Evolutionary conservation across 1,140 invertebrate species (phyloP).

Genomic region (Neodiprion virginianus): DNA sequence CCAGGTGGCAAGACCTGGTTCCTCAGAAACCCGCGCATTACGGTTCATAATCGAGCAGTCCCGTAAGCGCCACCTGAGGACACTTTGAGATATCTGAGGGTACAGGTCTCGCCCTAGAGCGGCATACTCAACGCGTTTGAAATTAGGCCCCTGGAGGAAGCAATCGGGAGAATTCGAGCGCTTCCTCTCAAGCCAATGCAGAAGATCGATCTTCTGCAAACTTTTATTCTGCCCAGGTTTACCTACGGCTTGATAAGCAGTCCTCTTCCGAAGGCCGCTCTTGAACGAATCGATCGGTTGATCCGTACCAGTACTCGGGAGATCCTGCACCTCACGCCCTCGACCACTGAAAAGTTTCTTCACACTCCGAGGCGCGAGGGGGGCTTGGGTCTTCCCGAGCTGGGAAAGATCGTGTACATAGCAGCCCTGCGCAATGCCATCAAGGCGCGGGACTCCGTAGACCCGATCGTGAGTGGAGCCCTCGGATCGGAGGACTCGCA

Average conservation of each 20-base stretch:
- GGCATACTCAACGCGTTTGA: conserved; percentile 20
- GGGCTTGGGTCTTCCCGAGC: conserved; percentile 34
- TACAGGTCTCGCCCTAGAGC: conserved; percentile 33
- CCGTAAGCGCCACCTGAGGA: background rate
- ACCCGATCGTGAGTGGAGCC: conserved; percentile 24
- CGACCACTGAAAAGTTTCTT: conserved; percentile 25
- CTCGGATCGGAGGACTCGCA: background rate
- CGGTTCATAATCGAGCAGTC: background rate
- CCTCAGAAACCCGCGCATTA: conserved; percentile 26
- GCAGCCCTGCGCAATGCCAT: conserved; percentile 31
- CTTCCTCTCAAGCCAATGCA: conserved; percentile 35
- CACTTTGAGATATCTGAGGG: conserved; percentile 31
- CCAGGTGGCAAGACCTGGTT: conserved; percentile 27
- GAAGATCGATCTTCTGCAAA: conserved; percentile 32
- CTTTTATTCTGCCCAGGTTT: conserved; percentile 31
- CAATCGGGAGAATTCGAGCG: conserved; percentile 18
- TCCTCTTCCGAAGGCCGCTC: conserved; percentile 18
- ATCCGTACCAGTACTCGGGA: conserved; percentile 25
- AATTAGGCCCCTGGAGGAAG: conserved; percentile 8
- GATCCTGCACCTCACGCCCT: conserved; percentile 30
- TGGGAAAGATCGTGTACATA: conserved; percentile 19
- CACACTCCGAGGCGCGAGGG: conserved; percentile 38
- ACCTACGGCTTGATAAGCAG: conserved; percentile 19
- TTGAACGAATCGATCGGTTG: conserved; percentile 30
- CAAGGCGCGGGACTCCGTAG: conserved; percentile 21